These are phyloP conservation scores for Notarius lentiginosus DNA, from an alignment of 2,113 vertebrate species.

Conservation along the genomic window DNA sequence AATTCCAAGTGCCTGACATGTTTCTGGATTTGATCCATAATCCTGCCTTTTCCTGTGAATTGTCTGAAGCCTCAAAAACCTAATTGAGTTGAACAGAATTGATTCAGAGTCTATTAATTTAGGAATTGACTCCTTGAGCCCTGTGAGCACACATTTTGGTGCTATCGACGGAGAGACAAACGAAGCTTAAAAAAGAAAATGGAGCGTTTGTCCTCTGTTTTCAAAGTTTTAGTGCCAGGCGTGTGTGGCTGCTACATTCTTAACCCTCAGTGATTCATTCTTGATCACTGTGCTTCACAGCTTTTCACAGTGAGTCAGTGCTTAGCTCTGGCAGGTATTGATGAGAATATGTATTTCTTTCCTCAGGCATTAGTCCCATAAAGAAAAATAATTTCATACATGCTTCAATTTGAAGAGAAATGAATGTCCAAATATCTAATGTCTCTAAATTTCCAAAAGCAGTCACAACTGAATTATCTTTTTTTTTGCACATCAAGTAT, in stretches of 20 bases:
- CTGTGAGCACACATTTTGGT: slow-evolving; percentile 4
- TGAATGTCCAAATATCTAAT: background rate
- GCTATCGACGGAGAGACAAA: background rate
- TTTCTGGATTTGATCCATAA: slow-evolving; percentile 4
- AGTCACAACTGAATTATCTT: too few species aligned
- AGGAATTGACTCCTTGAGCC: background rate
- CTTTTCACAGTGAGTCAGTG: slow-evolving; percentile 23
- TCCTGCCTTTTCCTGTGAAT: background rate
- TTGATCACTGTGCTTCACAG: slow-evolving; percentile 2
- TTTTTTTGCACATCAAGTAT: background rate
- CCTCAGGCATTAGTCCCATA: background rate
- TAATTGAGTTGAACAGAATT: background rate
- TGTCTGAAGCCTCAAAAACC: background rate
- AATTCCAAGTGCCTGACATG: slow-evolving; percentile 24
- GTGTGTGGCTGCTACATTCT: slow-evolving; percentile 6
- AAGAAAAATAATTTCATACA: background rate
- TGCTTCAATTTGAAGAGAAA: background rate
- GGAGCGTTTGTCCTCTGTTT: slow-evolving; percentile 20
- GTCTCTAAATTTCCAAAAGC: background rate
- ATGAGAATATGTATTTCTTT: background rate
- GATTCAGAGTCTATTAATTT: background rate
- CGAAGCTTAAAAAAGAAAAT: slow-evolving; percentile 13
- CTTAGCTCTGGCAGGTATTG: background rate
- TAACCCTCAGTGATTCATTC: slow-evolving; percentile 31
- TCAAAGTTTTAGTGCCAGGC: slow-evolving; percentile 12